phyloP scores from a whole-genome alignment of 1,140 invertebrate species.

The Vanessa tameamea region DNA sequence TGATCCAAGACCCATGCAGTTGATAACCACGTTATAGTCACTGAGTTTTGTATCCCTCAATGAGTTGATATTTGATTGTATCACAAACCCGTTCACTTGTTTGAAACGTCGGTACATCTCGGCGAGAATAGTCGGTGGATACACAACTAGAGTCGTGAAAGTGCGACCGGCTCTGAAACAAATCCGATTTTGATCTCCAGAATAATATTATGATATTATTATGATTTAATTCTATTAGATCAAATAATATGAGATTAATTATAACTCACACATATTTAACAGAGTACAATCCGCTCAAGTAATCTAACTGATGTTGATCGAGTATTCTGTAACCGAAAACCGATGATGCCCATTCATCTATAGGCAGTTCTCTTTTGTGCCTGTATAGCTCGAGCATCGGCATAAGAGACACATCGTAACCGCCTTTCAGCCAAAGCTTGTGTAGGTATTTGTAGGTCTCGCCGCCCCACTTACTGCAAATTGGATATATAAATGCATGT shows the following conservation, averaged over 20 bases:
- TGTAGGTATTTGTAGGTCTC: slow-evolving; percentile 83
- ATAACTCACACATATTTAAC: slow-evolving; percentile 79
- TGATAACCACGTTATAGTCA: slow-evolving; percentile 85
- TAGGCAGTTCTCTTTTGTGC: slow-evolving; percentile 56
- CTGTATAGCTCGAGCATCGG: slow-evolving; percentile 81
- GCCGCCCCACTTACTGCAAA: slow-evolving; percentile 83
- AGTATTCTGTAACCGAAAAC: slow-evolving; percentile 83
- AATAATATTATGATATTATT: background rate
- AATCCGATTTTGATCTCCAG: background rate
- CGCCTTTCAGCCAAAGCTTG: slow-evolving; percentile 83
- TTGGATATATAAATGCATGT: background rate
- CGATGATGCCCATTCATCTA: slow-evolving; percentile 79
- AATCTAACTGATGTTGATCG: slow-evolving; percentile 73
- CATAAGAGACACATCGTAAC: slow-evolving; percentile 81
- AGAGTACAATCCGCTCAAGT: slow-evolving; percentile 72
- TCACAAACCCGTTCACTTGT: slow-evolving; percentile 80
- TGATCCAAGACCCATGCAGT: slow-evolving; percentile 87
- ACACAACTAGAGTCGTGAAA: slow-evolving; percentile 83
- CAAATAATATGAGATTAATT: background rate
- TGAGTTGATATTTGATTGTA: slow-evolving; percentile 76
- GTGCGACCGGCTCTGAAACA: slow-evolving; percentile 81
- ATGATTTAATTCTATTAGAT: background rate
- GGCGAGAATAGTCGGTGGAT: slow-evolving; percentile 81
- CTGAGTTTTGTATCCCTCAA: slow-evolving; percentile 78
- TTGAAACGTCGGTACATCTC: slow-evolving; percentile 83